Percentiles rank a stretch among this genome's conserved stretches.
These are phyloP conservation scores for Machimus atricapillus DNA, from an alignment of 2,888 invertebrate genomes.

Conservation along the genomic window DNA sequence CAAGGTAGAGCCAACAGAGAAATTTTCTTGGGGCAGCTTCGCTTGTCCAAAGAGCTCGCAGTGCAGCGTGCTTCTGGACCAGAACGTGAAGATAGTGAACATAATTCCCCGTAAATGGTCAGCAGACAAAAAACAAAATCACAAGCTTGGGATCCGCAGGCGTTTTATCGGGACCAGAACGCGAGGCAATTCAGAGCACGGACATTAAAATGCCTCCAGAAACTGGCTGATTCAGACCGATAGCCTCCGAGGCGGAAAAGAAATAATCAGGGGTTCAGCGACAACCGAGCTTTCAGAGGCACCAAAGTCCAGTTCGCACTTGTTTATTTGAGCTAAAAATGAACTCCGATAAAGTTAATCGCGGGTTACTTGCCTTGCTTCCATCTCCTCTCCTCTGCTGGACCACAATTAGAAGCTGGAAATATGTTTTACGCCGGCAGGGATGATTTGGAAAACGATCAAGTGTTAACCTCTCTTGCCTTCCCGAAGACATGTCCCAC, in stretches of 20 bases:
- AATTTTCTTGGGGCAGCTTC: not conserved
- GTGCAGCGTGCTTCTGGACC: not conserved
- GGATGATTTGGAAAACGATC: not conserved
- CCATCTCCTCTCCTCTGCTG: not conserved
- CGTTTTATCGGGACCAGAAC: not conserved
- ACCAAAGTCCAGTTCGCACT: not conserved
- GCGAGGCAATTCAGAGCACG: not conserved
- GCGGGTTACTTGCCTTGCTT: not conserved
- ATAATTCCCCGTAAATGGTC: not conserved
- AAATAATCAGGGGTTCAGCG: not conserved
- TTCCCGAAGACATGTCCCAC: not conserved
- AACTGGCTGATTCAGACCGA: not conserved
- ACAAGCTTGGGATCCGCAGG: not conserved
- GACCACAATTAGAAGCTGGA: not conserved
- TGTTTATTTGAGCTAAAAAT: not conserved
- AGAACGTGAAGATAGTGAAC: not conserved
- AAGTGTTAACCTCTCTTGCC: not conserved
- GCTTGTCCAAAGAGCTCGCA: not conserved
- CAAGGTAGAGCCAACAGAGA: not conserved
- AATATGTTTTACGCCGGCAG: not conserved
- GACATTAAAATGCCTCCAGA: not conserved
- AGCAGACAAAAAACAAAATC: not conserved
- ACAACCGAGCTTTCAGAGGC: not conserved
- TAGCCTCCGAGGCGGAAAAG: not conserved
- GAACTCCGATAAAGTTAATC: not conserved